A percentile compares a stretch with the other conserved stretches of the same genome.
These are phyloP conservation scores for Formica aserva DNA, from an alignment of 2,888 invertebrate species.

Conservation along the genomic window DNA sequence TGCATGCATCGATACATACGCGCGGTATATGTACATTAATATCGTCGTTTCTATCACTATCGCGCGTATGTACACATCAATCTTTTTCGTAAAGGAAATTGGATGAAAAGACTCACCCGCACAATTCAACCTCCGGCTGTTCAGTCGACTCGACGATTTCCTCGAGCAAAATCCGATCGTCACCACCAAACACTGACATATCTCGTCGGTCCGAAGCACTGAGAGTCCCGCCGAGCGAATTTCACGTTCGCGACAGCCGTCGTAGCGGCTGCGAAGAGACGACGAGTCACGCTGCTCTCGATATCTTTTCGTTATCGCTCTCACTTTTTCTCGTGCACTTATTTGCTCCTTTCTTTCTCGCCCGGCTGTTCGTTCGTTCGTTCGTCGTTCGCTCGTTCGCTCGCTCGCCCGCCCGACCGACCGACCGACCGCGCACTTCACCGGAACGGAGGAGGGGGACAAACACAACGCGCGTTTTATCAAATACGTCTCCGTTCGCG, in stretches of 20 bases:
- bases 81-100: not conserved
- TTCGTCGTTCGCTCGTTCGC: not conserved
- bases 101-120: constrained; percentile 78
- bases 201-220: constrained; percentile 77
- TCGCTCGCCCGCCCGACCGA: constrained; percentile 33
- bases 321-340: constrained; percentile 33
- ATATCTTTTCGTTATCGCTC: constrained; percentile 52
- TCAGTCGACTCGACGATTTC: constrained; percentile 87
- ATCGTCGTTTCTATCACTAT: not conserved
- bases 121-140: constrained; percentile 82
- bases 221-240: constrained; percentile 70
- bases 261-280: constrained; percentile 68
- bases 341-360: constrained; percentile 10
- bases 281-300: constrained; percentile 61
- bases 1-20: constrained; percentile 1
- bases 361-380: constrained; percentile 1
- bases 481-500: constrained; percentile 31
- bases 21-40: constrained; percentile 6
- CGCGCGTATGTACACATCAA: not conserved
- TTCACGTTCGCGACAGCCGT: constrained; percentile 69
- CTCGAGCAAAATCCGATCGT: constrained; percentile 87
- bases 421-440: constrained; percentile 61
- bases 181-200: constrained; percentile 88
- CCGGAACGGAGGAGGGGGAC: constrained; percentile 17
- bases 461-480: constrained; percentile 66